Evolutionary conservation across 2,888 invertebrate species (phyloP).

Genomic region (Eudasyphora cyanicolor): DNA sequence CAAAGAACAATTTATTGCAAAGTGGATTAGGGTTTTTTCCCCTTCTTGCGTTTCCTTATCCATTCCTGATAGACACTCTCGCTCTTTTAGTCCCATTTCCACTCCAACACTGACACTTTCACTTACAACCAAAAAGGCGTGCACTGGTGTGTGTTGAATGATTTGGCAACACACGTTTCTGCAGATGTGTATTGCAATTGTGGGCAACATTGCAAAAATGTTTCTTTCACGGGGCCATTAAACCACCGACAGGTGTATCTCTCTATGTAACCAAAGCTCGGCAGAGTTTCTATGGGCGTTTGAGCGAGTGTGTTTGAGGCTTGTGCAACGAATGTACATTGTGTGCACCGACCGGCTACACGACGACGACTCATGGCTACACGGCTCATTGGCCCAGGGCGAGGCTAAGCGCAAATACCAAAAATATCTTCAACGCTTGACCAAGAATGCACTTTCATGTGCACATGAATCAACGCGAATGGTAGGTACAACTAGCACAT

Average conservation of each 20-base stretch:
- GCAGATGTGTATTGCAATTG: not conserved
- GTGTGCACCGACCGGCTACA: no score
- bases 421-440: conserved; percentile 63
- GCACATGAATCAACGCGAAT: not conserved
- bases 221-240: not conserved
- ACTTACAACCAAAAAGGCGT: not conserved
- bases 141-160: not conserved
- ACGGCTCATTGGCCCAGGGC: conserved; percentile 17
- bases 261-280: not conserved
- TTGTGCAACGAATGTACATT: conserved; percentile 47
- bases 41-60: conserved; percentile 20
- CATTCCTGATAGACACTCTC: not conserved
- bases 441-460: conserved; percentile 53
- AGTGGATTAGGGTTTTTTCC: conserved; percentile 55
- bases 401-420: conserved; percentile 48
- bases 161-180: not conserved
- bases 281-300: not conserved
- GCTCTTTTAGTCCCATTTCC: not conserved
- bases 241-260: conserved; percentile 2
- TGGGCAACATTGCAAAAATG: not conserved
- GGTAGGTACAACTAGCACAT: not conserved
- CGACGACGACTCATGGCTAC: no score
- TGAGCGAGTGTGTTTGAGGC: not conserved
- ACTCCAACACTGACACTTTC: not conserved
- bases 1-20: conserved; percentile 63